Conservation (phyloP, 2,888 invertebrate species). For the Mythimna vitellina region DNA sequence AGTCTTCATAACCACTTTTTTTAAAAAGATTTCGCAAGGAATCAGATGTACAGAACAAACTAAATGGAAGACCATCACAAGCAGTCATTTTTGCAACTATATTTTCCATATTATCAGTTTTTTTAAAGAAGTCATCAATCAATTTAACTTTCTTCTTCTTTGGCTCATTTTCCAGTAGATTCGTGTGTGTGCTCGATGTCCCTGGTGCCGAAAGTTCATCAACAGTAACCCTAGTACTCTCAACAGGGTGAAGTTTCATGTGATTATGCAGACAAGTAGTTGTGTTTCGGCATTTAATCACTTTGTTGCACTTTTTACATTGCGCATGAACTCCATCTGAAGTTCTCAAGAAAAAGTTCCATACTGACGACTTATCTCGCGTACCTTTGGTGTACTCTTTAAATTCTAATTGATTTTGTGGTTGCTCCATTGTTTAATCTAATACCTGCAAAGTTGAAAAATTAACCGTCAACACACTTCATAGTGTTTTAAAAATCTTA, state of each 20-base stretch:
- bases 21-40: conserved; percentile 2
- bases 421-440: conserved; percentile 12
- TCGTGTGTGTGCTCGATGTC: conserved; percentile 7
- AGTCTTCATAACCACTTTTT: conserved; percentile 15
- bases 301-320: background rate
- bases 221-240: conserved; percentile 6
- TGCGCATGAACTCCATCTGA: background rate
- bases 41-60: conserved; percentile 12
- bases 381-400: conserved; percentile 19
- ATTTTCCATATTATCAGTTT: conserved; percentile 3
- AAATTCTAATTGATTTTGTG: conserved; percentile 7
- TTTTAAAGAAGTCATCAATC: conserved; percentile 7
- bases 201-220: conserved; percentile 7
- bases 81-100: conserved; percentile 8
- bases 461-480: conserved; percentile 3
- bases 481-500: background rate
- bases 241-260: conserved; percentile 11
- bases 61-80: conserved; percentile 10
- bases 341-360: conserved; percentile 1
- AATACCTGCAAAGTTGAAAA: conserved; percentile 12
- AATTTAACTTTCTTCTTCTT: conserved; percentile 18
- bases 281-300: background rate
- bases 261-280: conserved; percentile 16
- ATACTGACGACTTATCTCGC: conserved; percentile 7
- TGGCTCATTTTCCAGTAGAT: conserved; percentile 20